These are phyloP conservation scores for Huso huso DNA, from an alignment of 2,797 vertebrate genomes.

Conservation along the genomic window DNA sequence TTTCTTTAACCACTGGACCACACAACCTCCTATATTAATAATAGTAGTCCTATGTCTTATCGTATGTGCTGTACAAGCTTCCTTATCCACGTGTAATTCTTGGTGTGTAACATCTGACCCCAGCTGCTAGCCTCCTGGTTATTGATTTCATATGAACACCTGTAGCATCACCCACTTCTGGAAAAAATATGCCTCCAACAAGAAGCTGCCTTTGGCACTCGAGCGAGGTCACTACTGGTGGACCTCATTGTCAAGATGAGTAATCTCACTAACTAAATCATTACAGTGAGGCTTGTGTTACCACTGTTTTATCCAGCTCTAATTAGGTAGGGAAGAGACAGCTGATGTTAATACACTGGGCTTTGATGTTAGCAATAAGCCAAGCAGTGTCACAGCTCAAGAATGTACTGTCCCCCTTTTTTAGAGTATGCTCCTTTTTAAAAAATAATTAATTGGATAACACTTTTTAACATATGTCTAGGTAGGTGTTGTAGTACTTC, in stretches of 20 bases:
- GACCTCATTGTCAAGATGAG: slow-evolving; percentile 45
- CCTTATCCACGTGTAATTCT: too few relatives aligned
- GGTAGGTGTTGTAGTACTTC: too few relatives aligned
- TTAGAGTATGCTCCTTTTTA: neutral
- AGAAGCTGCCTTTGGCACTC: slow-evolving; percentile 53
- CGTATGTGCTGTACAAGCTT: too few relatives aligned
- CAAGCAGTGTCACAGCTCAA: slow-evolving; percentile 2
- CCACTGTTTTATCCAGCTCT: slow-evolving; percentile 57
- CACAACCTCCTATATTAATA: too few relatives aligned
- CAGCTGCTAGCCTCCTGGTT: too few relatives aligned
- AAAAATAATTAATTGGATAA: too few relatives aligned
- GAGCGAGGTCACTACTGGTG: slow-evolving; percentile 46
- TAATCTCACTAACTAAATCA: slow-evolving; percentile 59
- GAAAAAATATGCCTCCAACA: slow-evolving; percentile 10
- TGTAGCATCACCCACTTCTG: slow-evolving; percentile 55
- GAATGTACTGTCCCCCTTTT: neutral
- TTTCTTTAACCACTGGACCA: too few relatives aligned
- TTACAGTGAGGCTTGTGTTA: slow-evolving; percentile 56
- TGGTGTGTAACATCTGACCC: too few relatives aligned
- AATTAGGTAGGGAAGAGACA: slow-evolving; percentile 48
- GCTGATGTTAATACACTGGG: slow-evolving; percentile 29
- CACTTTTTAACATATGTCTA: too few relatives aligned
- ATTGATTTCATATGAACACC: slow-evolving; percentile 32
- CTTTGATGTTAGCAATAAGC: slow-evolving; percentile 1
- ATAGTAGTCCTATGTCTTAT: too few relatives aligned